Evolutionary conservation across 2,113 vertebrate genomes (phyloP).

Genomic region (Lagopus leucura): DNA sequence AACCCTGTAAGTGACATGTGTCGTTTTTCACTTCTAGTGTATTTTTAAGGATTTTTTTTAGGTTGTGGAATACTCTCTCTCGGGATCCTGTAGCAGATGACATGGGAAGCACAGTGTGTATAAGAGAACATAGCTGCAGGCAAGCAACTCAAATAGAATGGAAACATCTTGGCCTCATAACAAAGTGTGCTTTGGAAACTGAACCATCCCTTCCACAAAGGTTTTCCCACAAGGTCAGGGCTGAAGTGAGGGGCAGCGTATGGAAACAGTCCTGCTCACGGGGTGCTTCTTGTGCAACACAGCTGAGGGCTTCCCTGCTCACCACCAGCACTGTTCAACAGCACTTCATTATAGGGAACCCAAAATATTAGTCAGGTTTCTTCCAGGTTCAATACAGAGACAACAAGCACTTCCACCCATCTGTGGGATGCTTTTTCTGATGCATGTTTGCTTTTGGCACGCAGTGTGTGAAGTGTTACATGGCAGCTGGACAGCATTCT

Average conservation of each 20-base stretch:
- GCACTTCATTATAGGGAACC: fast-evolving
- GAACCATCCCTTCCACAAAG: fast-evolving
- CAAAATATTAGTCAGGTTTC: background rate
- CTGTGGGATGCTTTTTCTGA: background rate
- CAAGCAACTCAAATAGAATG: background rate
- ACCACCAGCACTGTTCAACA: background rate
- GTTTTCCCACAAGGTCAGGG: background rate
- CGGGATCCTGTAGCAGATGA: background rate
- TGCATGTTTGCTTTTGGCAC: background rate
- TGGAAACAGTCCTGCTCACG: background rate
- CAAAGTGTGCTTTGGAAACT: constrained; percentile 8
- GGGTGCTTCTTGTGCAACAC: fast-evolving
- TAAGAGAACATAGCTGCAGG: background rate
- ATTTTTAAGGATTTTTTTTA: background rate
- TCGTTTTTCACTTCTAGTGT: background rate
- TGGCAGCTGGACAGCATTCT: fast-evolving
- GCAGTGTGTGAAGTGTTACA: fast-evolving
- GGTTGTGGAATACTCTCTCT: background rate
- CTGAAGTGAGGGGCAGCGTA: background rate
- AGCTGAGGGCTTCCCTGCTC: background rate
- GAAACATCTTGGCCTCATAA: constrained; percentile 29
- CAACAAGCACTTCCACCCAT: background rate
- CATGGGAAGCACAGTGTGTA: background rate
- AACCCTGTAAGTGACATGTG: background rate
- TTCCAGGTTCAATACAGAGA: background rate